phyloP scores from a whole-genome alignment of 2,797 vertebrate species.

The Chaetodon trifasciatus region DNA sequence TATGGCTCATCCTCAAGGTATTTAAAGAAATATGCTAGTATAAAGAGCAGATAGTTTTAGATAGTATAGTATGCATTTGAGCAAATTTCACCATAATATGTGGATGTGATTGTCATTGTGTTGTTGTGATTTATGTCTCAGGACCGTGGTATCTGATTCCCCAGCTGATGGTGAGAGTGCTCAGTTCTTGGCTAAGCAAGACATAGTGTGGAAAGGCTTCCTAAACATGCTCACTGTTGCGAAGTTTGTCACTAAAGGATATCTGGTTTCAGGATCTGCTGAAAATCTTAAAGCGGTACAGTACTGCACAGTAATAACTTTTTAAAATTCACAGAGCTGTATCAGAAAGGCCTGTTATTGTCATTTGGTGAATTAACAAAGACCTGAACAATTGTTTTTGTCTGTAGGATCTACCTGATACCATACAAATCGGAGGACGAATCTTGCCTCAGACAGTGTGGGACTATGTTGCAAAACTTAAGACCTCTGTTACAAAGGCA shows the following conservation, averaged over 20 bases:
- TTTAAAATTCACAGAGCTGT: neutral
- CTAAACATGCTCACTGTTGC: slow-evolving; percentile 97
- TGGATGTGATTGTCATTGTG: slow-evolving; percentile 16
- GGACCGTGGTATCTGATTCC: slow-evolving; percentile 84
- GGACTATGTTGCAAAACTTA: slow-evolving; percentile 97
- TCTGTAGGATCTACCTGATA: slow-evolving; percentile 95
- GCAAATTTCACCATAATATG: neutral
- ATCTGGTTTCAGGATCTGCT: slow-evolving; percentile 93
- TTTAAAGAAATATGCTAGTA: slow-evolving; percentile 7
- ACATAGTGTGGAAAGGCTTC: slow-evolving; percentile 97
- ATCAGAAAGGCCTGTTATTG: slow-evolving; percentile 3
- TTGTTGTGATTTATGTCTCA: slow-evolving; percentile 80
- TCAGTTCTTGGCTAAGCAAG: slow-evolving; percentile 91
- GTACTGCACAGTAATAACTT: slow-evolving; percentile 8
- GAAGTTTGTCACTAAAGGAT: slow-evolving; percentile 97
- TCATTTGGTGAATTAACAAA: slow-evolving; percentile 19
- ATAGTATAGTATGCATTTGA: neutral
- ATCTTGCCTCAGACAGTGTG: slow-evolving; percentile 97
- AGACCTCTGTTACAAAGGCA: slow-evolving; percentile 96
- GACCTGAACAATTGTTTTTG: slow-evolving; percentile 35
- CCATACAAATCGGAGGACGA: slow-evolving; percentile 96
- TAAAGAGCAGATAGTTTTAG: neutral
- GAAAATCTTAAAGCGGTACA: slow-evolving; percentile 93
- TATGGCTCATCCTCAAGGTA: slow-evolving; percentile 87
- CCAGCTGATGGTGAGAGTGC: slow-evolving; percentile 88